Conservation (phyloP, 2,113 vertebrate genomes). For the Carassius carassius region DNA sequence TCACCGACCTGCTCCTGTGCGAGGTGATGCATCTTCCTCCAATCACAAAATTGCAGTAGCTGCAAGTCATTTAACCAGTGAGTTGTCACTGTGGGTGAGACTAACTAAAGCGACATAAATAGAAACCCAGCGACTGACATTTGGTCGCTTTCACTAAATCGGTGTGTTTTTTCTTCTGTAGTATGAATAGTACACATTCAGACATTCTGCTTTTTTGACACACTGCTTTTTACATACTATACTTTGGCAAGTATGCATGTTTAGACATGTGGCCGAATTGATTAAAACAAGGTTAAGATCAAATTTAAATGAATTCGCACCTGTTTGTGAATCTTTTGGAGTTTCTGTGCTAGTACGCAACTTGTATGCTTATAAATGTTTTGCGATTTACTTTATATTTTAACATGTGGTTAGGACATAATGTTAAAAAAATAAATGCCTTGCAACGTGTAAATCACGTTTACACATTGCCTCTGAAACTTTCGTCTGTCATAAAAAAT, state of each 20-base stretch:
- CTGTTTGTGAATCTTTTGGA: not conserved
- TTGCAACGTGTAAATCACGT: too few species aligned
- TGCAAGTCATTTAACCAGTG: not conserved
- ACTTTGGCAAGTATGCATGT: not conserved
- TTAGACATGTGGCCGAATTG: not conserved
- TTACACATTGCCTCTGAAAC: too few species aligned
- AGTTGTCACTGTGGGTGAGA: not conserved
- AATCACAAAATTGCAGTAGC: not conserved
- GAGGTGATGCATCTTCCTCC: slow-evolving; percentile 77
- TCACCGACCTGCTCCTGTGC: slow-evolving; percentile 96
- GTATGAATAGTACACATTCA: not conserved
- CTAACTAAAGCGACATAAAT: not conserved
- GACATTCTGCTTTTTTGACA: not conserved
- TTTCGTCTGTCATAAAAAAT: too few species aligned
- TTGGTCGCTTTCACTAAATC: not conserved
- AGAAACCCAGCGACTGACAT: not conserved
- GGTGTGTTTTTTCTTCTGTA: not conserved
- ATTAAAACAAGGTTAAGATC: not conserved
- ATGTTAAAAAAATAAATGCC: too few species aligned
- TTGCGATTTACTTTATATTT: too few species aligned
- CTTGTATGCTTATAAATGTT: not conserved
- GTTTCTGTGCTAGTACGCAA: not conserved
- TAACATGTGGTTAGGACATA: too few species aligned
- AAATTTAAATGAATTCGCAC: not conserved
- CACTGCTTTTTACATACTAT: not conserved